Conservation (phyloP, 2,797 vertebrate species). For the Oreochromis grahami region DNA sequence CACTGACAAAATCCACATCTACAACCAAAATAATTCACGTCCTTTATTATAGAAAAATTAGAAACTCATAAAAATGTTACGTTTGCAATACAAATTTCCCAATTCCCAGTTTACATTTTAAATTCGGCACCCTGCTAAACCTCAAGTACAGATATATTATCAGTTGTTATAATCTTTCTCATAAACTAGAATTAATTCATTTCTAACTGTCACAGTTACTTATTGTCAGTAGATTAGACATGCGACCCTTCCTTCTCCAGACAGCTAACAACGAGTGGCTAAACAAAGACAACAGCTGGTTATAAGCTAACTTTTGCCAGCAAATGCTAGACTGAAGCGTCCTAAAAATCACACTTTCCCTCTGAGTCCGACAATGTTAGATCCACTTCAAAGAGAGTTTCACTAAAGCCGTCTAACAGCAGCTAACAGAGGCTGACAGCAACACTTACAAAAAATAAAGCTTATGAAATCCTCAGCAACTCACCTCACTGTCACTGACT, state of each 20-base stretch:
- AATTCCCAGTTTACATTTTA: neutral
- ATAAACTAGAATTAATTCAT: neutral
- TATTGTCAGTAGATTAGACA: neutral
- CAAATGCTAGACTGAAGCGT: neutral
- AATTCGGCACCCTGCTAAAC: neutral
- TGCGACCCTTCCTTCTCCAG: neutral
- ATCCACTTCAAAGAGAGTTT: fast-evolving
- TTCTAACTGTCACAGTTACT: neutral
- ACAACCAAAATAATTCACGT: neutral
- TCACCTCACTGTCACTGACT: neutral
- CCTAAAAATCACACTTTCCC: neutral
- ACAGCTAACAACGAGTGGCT: neutral
- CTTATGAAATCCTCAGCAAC: fast-evolving
- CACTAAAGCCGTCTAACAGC: neutral
- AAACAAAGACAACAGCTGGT: neutral
- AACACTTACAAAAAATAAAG: neutral
- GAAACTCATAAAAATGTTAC: fast-evolving
- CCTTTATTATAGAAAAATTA: neutral
- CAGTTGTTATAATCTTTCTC: fast-evolving
- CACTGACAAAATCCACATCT: fast-evolving
- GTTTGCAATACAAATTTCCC: neutral
- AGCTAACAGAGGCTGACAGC: neutral
- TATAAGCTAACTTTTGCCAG: neutral
- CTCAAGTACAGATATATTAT: neutral
- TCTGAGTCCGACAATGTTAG: fast-evolving